Conservation (phyloP, 64 coral and sea anemone species). For the Stylophora pistillata region DNA sequence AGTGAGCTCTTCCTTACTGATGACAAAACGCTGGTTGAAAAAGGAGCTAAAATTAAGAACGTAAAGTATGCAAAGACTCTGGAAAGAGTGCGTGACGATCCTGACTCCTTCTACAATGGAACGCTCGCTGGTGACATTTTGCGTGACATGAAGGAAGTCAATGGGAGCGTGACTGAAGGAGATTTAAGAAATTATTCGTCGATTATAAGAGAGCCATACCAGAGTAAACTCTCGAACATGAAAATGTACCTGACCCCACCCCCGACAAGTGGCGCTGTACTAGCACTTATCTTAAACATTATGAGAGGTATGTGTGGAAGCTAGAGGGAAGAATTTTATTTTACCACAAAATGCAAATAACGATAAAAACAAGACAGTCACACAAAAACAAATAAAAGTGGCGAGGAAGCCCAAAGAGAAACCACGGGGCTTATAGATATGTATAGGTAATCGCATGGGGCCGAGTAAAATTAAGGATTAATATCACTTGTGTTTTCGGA, state of each 20-base stretch:
- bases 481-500: no score
- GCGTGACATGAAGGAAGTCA: slow-evolving; percentile 25
- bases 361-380: no score
- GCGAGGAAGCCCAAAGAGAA: no score
- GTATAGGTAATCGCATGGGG: no score
- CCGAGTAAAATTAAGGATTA: no score
- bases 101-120: slow-evolving; percentile 51
- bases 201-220: background rate
- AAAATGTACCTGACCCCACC: slow-evolving; percentile 67
- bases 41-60: slow-evolving; percentile 12
- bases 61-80: slow-evolving; percentile 54
- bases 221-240: slow-evolving; percentile 40
- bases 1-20: slow-evolving; percentile 49
- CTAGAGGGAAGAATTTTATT: no score
- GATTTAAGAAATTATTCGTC: slow-evolving; percentile 47
- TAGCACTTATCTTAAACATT: slow-evolving; percentile 39
- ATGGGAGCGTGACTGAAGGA: slow-evolving; percentile 31
- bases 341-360: no score
- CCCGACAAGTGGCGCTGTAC: slow-evolving; percentile 25
- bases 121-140: slow-evolving; percentile 34
- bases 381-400: no score
- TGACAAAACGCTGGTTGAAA: background rate
- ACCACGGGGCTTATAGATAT: no score
- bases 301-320: slow-evolving; percentile 34
- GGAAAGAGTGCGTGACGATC: slow-evolving; percentile 47